Conservation (phyloP, 1,140 invertebrate genomes). For the Holcopasites calliopsidis region DNA sequence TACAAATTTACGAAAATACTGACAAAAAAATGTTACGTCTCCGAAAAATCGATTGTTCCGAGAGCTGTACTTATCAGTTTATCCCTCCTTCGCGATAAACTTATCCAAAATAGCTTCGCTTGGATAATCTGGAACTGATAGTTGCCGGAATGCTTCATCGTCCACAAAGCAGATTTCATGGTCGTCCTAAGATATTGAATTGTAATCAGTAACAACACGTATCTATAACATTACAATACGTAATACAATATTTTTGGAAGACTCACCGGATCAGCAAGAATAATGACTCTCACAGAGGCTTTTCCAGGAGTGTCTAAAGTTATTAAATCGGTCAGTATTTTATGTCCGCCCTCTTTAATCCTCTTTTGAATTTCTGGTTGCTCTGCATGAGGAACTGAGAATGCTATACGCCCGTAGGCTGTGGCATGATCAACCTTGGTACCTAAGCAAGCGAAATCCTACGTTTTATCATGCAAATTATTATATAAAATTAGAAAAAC, state of each 20-base stretch:
- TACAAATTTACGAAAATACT: slow-evolving; percentile 16
- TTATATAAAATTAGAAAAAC: slow-evolving; percentile 39
- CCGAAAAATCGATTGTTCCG: background rate
- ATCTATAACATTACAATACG: background rate
- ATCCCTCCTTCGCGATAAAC: slow-evolving; percentile 86
- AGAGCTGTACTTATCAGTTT: background rate
- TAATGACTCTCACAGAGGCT: slow-evolving; percentile 96
- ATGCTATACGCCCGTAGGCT: slow-evolving; percentile 97
- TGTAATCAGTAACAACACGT: background rate
- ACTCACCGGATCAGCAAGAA: slow-evolving; percentile 93
- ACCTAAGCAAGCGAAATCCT: slow-evolving; percentile 68
- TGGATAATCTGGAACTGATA: slow-evolving; percentile 93
- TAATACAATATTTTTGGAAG: background rate
- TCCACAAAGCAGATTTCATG: slow-evolving; percentile 99
- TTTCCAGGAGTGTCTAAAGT: slow-evolving; percentile 97
- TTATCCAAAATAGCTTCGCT: slow-evolving; percentile 90
- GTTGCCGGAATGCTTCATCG: slow-evolving; percentile 93
- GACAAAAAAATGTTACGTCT: background rate
- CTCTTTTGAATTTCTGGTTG: slow-evolving; percentile 87
- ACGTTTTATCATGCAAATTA: slow-evolving; percentile 18
- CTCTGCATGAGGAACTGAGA: slow-evolving; percentile 89
- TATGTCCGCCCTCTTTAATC: slow-evolving; percentile 86
- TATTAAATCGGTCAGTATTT: slow-evolving; percentile 92
- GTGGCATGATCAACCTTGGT: slow-evolving; percentile 89
- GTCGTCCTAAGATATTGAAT: slow-evolving; percentile 84